Evolutionary conservation across 2,797 vertebrate species (phyloP).

Genomic region (Adrianichthys oophorus): DNA sequence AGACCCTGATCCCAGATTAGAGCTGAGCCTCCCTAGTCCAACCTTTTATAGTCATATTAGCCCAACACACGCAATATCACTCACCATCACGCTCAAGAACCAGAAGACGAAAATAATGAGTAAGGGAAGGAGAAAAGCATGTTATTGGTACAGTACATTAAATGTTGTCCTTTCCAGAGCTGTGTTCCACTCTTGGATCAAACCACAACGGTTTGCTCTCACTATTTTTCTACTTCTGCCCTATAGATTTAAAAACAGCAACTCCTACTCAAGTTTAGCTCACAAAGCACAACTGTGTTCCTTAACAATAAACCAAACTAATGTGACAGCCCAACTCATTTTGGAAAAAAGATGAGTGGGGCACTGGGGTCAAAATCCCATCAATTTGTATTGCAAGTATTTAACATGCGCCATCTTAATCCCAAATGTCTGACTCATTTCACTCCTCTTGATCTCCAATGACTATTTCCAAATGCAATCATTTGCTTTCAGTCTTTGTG

Average conservation of each 20-base stretch:
- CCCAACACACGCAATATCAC: conserved; percentile 65
- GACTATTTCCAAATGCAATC: conserved; percentile 32
- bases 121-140: conserved; percentile 9
- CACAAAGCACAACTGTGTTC: conserved; percentile 11
- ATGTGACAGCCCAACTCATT: conserved; percentile 2
- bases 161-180: conserved; percentile 27
- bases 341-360: background rate
- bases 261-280: conserved; percentile 1
- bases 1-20: conserved; percentile 62
- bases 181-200: conserved; percentile 37
- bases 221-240: conserved; percentile 18
- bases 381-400: conserved; percentile 1
- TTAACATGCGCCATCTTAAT: conserved; percentile 9
- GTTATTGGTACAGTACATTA: conserved; percentile 20
- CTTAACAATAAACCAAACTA: background rate
- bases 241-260: conserved; percentile 9
- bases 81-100: conserved; percentile 39
- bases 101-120: conserved; percentile 34
- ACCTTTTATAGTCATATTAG: conserved; percentile 76
- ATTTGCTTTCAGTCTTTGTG: conserved; percentile 48
- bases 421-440: conserved; percentile 11
- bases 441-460: background rate
- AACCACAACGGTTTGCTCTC: conserved; percentile 36
- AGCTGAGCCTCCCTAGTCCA: conserved; percentile 53
- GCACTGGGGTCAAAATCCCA: background rate